These are phyloP conservation scores for Lasioglossum oenotherae DNA, from an alignment of 2,888 invertebrate genomes.

Conservation along the genomic window DNA sequence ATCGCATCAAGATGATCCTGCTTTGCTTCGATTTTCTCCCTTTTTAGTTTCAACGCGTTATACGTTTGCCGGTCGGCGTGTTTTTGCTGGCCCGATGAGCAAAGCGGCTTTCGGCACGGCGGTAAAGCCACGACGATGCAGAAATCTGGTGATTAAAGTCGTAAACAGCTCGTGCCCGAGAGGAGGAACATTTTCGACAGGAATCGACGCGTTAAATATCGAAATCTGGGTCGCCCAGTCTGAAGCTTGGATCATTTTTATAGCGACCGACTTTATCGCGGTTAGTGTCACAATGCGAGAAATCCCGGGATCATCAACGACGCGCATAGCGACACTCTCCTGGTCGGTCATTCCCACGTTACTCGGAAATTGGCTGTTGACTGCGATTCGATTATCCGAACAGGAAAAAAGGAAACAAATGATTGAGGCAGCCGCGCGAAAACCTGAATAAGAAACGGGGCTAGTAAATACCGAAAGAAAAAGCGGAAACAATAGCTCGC, in stretches of 20 bases:
- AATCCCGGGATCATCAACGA: not conserved
- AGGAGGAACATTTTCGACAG: conserved; percentile 20
- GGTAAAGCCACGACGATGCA: conserved; percentile 18
- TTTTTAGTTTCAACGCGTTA: conserved; percentile 6
- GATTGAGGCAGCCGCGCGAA: not conserved
- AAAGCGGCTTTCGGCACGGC: conserved; percentile 28
- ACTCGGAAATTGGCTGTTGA: not conserved
- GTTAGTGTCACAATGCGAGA: not conserved
- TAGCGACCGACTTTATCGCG: not conserved
- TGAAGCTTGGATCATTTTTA: not conserved
- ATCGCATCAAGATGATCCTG: not conserved
- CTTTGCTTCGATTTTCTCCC: not conserved
- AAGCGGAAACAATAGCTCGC: conserved; percentile 56
- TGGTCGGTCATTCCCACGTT: not conserved
- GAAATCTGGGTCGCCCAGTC: not conserved
- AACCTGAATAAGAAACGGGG: conserved; percentile 10
- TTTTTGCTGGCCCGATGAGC: conserved; percentile 32
- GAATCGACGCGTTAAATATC: conserved; percentile 30
- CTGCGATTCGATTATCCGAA: not conserved
- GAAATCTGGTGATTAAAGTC: conserved; percentile 41
- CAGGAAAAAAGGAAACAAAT: too few species aligned
- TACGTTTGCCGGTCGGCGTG: conserved; percentile 18
- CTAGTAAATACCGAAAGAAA: conserved; percentile 41
- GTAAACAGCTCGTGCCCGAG: conserved; percentile 8
- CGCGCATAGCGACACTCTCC: not conserved